Conservation (phyloP, 2,888 invertebrate genomes). For the Ashinkailepas kermadecensis region DNA sequence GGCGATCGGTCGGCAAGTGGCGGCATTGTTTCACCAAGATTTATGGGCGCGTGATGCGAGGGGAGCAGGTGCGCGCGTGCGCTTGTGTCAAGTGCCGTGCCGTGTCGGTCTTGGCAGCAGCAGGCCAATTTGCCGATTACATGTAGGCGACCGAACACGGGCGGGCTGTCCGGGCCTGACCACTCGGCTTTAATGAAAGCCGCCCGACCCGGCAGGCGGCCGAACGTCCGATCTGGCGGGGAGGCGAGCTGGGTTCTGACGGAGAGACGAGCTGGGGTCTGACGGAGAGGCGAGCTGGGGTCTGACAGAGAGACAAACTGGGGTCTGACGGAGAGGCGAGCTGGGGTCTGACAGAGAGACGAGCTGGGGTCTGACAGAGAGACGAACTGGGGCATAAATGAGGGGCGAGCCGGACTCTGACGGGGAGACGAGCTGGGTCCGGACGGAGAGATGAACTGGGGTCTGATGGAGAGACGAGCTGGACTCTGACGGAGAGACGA, state of each 20-base stretch:
- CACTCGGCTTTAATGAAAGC: background rate
- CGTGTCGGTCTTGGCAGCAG: background rate
- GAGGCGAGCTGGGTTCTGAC: background rate
- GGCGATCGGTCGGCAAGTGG: constrained; percentile 8
- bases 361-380: too few relatives aligned
- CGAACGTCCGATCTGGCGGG: too few relatives aligned
- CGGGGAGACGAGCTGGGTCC: too few relatives aligned
- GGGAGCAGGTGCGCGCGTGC: background rate
- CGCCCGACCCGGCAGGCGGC: too few relatives aligned
- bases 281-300: background rate
- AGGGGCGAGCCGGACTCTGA: too few relatives aligned
- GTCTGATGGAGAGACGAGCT: too few relatives aligned
- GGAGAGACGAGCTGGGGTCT: background rate
- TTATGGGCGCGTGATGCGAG: background rate
- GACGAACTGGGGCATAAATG: too few relatives aligned
- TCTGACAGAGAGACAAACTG: too few relatives aligned
- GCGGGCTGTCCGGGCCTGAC: background rate
- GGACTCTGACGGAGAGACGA: too few relatives aligned
- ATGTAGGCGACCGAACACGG: background rate
- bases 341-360: too few relatives aligned
- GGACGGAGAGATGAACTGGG: too few relatives aligned
- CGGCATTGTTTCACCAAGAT: constrained; percentile 10
- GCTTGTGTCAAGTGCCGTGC: background rate
- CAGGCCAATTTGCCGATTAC: constrained; percentile 13
- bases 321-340: too few relatives aligned